These are phyloP conservation scores for Alfaro cultratus DNA, from an alignment of 2,797 vertebrate genomes.

Conservation along the genomic window DNA sequence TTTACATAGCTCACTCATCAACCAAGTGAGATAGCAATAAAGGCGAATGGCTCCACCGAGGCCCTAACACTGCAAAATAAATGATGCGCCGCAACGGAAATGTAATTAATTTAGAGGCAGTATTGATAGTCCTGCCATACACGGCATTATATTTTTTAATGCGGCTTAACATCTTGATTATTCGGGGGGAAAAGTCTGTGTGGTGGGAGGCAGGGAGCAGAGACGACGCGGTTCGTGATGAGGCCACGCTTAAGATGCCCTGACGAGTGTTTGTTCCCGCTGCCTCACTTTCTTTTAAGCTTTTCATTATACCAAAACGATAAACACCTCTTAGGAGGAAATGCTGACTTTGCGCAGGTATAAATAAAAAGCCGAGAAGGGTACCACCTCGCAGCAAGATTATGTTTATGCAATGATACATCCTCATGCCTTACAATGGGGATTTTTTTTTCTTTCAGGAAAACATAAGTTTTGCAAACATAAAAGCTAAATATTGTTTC, in stretches of 20 bases:
- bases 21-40: constrained; percentile 96
- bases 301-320: constrained; percentile 78
- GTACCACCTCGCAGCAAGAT: constrained; percentile 30
- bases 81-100: constrained; percentile 98
- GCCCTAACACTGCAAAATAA: constrained; percentile 95
- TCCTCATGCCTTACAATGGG: constrained; percentile 8
- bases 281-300: constrained; percentile 79
- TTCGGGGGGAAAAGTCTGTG: constrained; percentile 66
- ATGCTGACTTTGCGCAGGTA: constrained; percentile 56
- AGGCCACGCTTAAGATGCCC: constrained; percentile 75
- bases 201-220: constrained; percentile 57
- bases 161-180: constrained; percentile 97
- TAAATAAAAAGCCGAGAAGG: constrained; percentile 46
- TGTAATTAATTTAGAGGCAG: constrained; percentile 99
- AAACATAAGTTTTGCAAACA: neutral
- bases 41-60: constrained; percentile 97
- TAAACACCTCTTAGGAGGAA: constrained; percentile 71
- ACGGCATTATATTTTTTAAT: constrained; percentile 97
- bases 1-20: constrained; percentile 98
- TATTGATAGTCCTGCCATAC: constrained; percentile 99
- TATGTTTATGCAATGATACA: constrained; percentile 32
- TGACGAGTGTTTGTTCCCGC: constrained; percentile 76
- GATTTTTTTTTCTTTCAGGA: constrained; percentile 7
- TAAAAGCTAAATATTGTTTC: neutral
- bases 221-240: constrained; percentile 73